phyloP scores from a whole-genome alignment of 2,797 vertebrate genomes.

The Thalassophryne amazonica region DNA sequence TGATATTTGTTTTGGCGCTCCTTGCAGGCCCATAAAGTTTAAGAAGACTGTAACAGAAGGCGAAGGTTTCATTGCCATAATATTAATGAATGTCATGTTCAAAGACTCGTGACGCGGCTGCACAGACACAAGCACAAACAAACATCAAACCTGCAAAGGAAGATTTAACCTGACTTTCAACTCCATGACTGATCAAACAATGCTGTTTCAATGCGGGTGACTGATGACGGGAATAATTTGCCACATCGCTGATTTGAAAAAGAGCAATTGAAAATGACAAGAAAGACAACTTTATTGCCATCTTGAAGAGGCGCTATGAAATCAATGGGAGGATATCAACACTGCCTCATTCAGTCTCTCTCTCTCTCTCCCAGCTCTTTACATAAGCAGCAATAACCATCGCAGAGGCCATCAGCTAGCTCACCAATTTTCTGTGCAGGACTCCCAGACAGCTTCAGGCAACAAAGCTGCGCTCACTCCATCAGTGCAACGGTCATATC shows the following conservation, averaged over 20 bases:
- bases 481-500: slow-evolving; percentile 59
- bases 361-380: slow-evolving; percentile 43
- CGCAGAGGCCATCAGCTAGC: slow-evolving; percentile 61
- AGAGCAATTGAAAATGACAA: slow-evolving; percentile 70
- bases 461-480: slow-evolving; percentile 54
- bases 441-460: slow-evolving; percentile 59
- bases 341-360: slow-evolving; percentile 15
- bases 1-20: slow-evolving; percentile 17
- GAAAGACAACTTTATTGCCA: slow-evolving; percentile 71
- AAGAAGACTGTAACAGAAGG: slow-evolving; percentile 11
- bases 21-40: slow-evolving; percentile 10
- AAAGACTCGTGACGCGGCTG: slow-evolving; percentile 19
- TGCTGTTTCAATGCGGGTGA: slow-evolving; percentile 17
- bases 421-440: slow-evolving; percentile 64
- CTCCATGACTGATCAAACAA: slow-evolving; percentile 37
- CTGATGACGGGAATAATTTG: slow-evolving; percentile 56
- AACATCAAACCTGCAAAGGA: slow-evolving; percentile 26
- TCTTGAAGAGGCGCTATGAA: slow-evolving; percentile 74
- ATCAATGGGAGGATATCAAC: slow-evolving; percentile 77
- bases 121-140: slow-evolving; percentile 17
- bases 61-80: slow-evolving; percentile 7
- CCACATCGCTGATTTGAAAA: slow-evolving; percentile 59
- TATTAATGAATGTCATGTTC: slow-evolving; percentile 15
- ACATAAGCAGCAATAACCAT: slow-evolving; percentile 71
- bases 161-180: slow-evolving; percentile 53